Conservation (phyloP, 2,797 vertebrate species). For the Eutrigla gurnardus region DNA sequence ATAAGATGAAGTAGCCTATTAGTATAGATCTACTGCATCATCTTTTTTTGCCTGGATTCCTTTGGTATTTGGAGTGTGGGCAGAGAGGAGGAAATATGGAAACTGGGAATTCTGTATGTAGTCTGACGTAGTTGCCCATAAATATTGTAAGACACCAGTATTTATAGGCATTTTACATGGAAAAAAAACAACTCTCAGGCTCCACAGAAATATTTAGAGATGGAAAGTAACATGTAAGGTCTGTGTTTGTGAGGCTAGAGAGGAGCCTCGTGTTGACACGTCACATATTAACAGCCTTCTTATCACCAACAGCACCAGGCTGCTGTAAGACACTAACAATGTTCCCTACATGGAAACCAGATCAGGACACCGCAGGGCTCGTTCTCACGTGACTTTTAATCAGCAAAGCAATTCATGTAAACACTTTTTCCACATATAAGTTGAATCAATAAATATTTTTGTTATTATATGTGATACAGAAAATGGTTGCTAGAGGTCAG, state of each 20-base stretch:
- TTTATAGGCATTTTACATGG: constrained; percentile 9
- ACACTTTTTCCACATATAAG: neutral
- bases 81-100: constrained; percentile 23
- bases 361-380: constrained; percentile 9
- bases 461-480: neutral
- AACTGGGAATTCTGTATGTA: constrained; percentile 18
- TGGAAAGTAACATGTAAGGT: constrained; percentile 2
- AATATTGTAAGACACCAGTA: constrained; percentile 30
- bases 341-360: constrained; percentile 23
- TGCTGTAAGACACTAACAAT: constrained; percentile 16
- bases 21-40: constrained; percentile 28
- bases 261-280: constrained; percentile 15
- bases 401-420: neutral
- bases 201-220: constrained; percentile 22
- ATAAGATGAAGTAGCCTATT: constrained; percentile 15
- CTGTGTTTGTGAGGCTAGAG: constrained; percentile 7
- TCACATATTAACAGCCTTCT: constrained; percentile 31
- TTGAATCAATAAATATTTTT: neutral
- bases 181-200: constrained; percentile 8
- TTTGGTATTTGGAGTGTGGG: constrained; percentile 16
- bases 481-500: neutral
- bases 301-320: constrained; percentile 35
- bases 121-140: constrained; percentile 8
- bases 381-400: neutral
- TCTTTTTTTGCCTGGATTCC: constrained; percentile 6